These are phyloP conservation scores for Noturus placidus DNA, from an alignment of 2,113 vertebrate genomes.

Conservation along the genomic window DNA sequence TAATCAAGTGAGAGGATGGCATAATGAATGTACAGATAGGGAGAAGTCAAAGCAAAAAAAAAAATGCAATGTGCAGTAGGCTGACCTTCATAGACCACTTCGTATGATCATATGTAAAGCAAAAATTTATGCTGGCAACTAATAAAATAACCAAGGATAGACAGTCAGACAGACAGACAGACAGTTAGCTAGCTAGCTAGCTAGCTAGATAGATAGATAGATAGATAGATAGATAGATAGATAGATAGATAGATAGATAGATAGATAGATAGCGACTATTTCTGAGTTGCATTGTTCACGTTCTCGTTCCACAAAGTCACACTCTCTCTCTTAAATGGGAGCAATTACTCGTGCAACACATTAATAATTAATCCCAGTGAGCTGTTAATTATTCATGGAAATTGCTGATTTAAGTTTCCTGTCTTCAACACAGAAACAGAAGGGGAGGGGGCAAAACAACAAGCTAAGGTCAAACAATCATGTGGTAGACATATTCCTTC, in stretches of 20 bases:
- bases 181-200: too few species aligned
- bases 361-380: slow-evolving; percentile 85
- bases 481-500: slow-evolving; percentile 42
- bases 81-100: not conserved
- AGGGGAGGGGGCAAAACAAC: slow-evolving; percentile 52
- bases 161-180: too few species aligned
- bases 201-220: not conserved
- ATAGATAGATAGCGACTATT: slow-evolving; percentile 5
- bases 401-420: slow-evolving; percentile 91
- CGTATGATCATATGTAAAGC: not conserved
- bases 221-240: slow-evolving; percentile 1
- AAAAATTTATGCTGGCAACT: not conserved
- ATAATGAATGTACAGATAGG: not conserved
- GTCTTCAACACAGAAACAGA: slow-evolving; percentile 72
- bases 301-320: slow-evolving; percentile 15
- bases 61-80: not conserved
- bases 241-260: slow-evolving; percentile 13
- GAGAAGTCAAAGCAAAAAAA: not conserved
- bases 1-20: not conserved
- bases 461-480: slow-evolving; percentile 76
- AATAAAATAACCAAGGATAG: not conserved
- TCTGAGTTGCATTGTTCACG: not conserved
- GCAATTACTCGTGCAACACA: slow-evolving; percentile 83
- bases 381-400: slow-evolving; percentile 95
- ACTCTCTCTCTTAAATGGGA: slow-evolving; percentile 67